Base-by-base conservation (phyloP, 2,888 invertebrate species). In the Acronicta aceris region DNA sequence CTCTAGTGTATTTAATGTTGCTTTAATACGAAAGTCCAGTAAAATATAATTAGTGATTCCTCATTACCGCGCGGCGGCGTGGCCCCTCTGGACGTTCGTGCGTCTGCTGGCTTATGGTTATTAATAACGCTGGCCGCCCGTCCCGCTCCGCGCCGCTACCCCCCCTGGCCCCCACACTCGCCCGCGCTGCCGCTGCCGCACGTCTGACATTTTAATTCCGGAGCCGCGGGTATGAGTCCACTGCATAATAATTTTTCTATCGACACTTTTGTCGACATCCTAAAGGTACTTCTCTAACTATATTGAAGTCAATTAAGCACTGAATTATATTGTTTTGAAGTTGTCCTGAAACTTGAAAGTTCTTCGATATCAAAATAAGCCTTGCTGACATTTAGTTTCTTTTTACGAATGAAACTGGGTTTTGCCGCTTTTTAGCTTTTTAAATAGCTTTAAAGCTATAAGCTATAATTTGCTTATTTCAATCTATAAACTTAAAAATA, bases 31-130 rank as follows among this genome's bases (percentile, higher is more conserved):
- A 83, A 84, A 93, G 93, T 93, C 92, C 92, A 90, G 93, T 93
- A 93, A 93, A 94, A 94, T 93, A 93, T 93, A 94, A 94, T 94
- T 94, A 94, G 94, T 91, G 94, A 94, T 93, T 94, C 93, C 92
- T 94, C 93, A 94, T 94, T 94, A 94, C 89, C 83, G 92, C 89
- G 89, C 90, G 89, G 89, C 89, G 81, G 87, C 86, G 78, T 85
- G 94, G 93, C 94, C 94, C 93, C 94, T 94, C 94, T 94, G 94
- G 93, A 93, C 93, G 93, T 93, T 93, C 94, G 93, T 94, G 93
- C 94, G 93, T 94, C 94, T 93, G 91, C 91, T 87, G 92, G 94
- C 94, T 94, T 94, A 94, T 94, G 94, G 94, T 94, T 94, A 94
- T 94, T 94, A 94, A 94, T 94, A 94, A 93, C 94, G 88, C 90